A percentile compares a stretch with the other conserved stretches of the same genome.
Conservation (phyloP, 2,797 vertebrate genomes). For the Sarcophilus harrisii region DNA sequence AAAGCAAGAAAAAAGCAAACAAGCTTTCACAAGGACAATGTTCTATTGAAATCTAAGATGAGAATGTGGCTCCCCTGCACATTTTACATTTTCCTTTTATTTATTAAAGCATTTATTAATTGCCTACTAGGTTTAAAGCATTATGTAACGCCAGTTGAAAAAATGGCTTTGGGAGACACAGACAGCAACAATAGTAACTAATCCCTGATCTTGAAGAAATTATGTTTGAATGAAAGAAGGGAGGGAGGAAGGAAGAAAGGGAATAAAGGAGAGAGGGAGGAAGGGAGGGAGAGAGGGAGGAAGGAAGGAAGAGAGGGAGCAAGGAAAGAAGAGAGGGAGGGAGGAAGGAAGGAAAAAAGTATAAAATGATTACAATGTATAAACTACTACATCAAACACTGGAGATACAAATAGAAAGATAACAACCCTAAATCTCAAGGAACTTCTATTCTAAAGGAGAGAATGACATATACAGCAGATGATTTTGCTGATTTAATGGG, state of each 20-base stretch:
- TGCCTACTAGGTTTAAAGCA: background rate
- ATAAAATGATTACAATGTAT: background rate
- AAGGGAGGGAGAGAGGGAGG: no score
- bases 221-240: background rate
- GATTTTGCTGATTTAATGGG: background rate
- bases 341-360: background rate
- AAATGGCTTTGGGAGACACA: background rate
- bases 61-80: background rate
- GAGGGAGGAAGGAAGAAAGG: background rate
- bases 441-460: background rate
- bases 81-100: background rate
- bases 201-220: background rate
- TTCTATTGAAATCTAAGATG: background rate
- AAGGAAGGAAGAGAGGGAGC: background rate
- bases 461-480: background rate
- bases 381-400: background rate
- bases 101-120: background rate
- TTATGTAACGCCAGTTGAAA: background rate
- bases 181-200: background rate
- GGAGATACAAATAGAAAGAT: background rate
- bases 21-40: background rate
- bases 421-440: background rate
- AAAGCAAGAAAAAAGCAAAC: background rate
- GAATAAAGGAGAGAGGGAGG: no score
- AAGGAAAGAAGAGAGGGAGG: background rate